phyloP scores from a whole-genome alignment of 2,113 vertebrate species.

The Ia io region DNA sequence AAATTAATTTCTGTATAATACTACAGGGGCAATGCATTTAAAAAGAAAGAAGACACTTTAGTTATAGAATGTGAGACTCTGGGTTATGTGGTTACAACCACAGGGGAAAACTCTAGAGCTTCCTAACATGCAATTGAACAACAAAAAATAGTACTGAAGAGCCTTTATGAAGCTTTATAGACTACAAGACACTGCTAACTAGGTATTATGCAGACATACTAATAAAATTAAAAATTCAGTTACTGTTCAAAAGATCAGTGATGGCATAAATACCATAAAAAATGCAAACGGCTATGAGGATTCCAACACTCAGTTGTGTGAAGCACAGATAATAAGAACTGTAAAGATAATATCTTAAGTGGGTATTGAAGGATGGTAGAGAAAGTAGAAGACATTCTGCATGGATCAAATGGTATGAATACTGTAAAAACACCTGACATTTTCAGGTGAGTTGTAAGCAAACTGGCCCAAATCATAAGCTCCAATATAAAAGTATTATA shows the following conservation, averaged over 20 bases:
- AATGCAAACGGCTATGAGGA: background rate
- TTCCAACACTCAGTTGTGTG: background rate
- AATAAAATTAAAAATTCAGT: background rate
- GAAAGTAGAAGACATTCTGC: background rate
- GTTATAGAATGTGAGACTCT: background rate
- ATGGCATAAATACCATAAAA: background rate
- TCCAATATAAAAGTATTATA: background rate
- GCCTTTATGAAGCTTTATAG: background rate
- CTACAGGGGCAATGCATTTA: background rate
- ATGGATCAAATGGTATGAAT: background rate
- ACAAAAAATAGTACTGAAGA: background rate
- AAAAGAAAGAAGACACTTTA: background rate
- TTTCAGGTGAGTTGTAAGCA: background rate
- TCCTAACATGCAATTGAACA: background rate
- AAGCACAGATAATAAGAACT: background rate
- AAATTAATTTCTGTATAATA: background rate
- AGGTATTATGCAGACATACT: background rate
- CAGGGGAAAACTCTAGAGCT: background rate
- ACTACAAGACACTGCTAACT: background rate
- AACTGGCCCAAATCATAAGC: background rate
- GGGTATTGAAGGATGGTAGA: background rate
- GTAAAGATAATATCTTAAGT: background rate
- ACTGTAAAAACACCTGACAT: background rate
- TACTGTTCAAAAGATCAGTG: background rate
- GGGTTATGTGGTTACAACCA: background rate